Percentiles rank a stretch among this genome's conserved stretches.
phyloP scores from a whole-genome alignment of 1,140 invertebrate genomes.

The Cepaea nemoralis region DNA sequence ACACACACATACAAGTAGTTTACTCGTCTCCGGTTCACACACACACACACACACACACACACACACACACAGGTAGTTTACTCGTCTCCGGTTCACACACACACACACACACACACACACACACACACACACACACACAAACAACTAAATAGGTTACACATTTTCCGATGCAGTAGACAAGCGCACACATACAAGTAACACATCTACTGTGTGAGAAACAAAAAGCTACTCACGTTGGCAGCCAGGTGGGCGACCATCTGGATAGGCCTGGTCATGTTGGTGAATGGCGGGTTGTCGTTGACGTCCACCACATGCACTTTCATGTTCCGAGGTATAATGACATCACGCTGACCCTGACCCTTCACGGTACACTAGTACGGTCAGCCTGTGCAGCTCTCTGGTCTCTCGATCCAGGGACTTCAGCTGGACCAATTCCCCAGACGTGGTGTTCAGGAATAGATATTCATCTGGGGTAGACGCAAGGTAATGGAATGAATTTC shows the following conservation, averaged over 20 bases:
- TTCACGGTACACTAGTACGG: neutral
- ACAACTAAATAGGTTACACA: too few relatives aligned
- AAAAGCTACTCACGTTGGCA: neutral
- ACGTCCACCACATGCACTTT: neutral
- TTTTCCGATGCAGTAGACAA: too few relatives aligned
- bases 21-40: too few relatives aligned
- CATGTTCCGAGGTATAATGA: neutral
- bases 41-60: too few relatives aligned
- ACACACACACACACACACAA: too few relatives aligned
- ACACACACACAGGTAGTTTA: too few relatives aligned
- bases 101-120: too few relatives aligned
- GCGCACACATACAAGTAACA: too few relatives aligned
- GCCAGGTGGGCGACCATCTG: neutral
- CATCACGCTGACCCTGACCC: neutral
- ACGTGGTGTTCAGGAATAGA: neutral
- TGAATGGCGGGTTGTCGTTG: neutral
- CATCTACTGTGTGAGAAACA: too few relatives aligned
- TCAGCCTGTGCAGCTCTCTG: neutral
- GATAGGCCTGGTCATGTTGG: neutral
- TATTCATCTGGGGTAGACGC: neutral
- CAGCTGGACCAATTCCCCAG: neutral
- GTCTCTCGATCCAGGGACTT: neutral
- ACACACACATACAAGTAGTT: too few relatives aligned
- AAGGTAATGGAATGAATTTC: too few relatives aligned
- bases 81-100: too few relatives aligned